These are phyloP conservation scores for Apteryx mantelli DNA, from an alignment of 2,113 vertebrate genomes.

Conservation along the genomic window DNA sequence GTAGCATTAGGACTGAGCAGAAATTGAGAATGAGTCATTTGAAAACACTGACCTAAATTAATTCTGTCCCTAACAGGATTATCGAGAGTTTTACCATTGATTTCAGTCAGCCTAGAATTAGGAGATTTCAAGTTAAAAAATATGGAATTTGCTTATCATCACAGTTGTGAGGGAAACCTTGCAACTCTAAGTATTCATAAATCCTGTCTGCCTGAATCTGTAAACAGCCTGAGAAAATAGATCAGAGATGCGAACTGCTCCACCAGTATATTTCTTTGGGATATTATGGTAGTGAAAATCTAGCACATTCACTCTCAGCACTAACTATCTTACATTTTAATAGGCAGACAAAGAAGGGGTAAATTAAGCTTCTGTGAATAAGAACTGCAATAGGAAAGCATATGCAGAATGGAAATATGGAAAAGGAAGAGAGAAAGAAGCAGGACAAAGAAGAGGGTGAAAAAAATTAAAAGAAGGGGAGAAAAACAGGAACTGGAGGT, in stretches of 20 bases:
- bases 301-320: not conserved
- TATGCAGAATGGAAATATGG: not conserved
- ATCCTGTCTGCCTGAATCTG: not conserved
- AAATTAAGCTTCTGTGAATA: not conserved
- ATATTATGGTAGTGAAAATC: not conserved
- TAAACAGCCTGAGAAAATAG: not conserved
- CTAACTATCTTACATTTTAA: not conserved
- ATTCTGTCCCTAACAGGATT: conserved; percentile 8
- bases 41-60: not conserved
- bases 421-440: not conserved
- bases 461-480: not conserved
- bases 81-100: not conserved
- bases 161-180: not conserved
- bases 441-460: not conserved
- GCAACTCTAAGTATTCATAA: not conserved
- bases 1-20: not conserved
- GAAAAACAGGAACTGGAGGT: not conserved
- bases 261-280: not conserved
- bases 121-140: not conserved
- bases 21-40: not conserved
- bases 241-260: not conserved
- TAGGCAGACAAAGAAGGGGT: not conserved
- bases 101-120: not conserved
- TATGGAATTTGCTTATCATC: not conserved
- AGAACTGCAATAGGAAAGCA: not conserved